Base-by-base conservation (phyloP, 1,140 invertebrate genomes). In the Diorhabda carinulata region DNA sequence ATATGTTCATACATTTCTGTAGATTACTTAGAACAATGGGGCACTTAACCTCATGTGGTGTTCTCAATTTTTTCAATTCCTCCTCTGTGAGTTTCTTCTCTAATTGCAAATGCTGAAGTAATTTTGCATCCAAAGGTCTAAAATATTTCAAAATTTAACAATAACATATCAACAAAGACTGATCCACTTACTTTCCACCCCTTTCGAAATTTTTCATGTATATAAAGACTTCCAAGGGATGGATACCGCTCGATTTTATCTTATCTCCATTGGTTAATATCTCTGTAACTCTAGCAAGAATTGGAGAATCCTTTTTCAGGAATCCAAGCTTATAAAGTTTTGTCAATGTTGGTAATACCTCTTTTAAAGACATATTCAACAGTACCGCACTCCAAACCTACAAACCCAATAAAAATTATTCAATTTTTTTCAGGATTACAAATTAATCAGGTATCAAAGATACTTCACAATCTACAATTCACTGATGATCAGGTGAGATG, bases 181-280 rank as follows among this genome's bases (percentile, higher is more conserved):
- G 5, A 47, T 68, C 6, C 57, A 75, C 77, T 73, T 74, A 79
- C 78, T 79, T 85, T 73, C 87, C 88, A 10, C 79, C 81, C 67
- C 86, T 84, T 77, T 84, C 82, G 70, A 90, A 89, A 70, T 84
- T 83, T 65, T 82, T 83, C 61, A 86, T 74, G 3, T 85, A 84
- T 66, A 87, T 78, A 41, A 87, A 83, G 60, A 90, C 79, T 61
- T 84, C 80, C 64, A 87, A 82, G 3, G 89, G 89, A 74, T 89
- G 86, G 67, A 90, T 78, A 67, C 83, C 81, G 4, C 83, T 82
- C 8, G 76, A 71, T 10, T 79, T 74, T 41, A 90, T 77, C 59
- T 80, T 79, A 8, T 81, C 77, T 70, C 82, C 71, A 74, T 82
- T 78, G 9, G 74, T 78, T 7, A 89, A 72, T 25, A 79, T 74